phyloP scores from a whole-genome alignment of 1,140 invertebrate genomes.

The Saxidomus purpurata region DNA sequence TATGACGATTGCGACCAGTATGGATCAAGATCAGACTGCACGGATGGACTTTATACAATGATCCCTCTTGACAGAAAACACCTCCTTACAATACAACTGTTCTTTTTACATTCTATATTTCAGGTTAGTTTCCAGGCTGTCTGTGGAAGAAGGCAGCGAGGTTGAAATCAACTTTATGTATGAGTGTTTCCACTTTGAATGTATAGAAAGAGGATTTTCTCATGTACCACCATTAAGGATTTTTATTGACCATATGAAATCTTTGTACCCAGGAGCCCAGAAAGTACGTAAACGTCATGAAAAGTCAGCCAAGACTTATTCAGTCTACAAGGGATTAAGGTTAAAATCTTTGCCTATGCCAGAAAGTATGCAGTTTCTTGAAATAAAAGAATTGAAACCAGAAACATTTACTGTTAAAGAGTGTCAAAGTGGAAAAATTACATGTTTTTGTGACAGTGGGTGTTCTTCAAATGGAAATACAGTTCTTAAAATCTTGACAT shows the following conservation, averaged over 20 bases:
- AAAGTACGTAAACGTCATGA: no score
- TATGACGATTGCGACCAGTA: no score
- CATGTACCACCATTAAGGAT: neutral
- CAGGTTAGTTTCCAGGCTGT: constrained; percentile 26
- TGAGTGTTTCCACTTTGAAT: no score
- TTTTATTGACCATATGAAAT: constrained; percentile 23
- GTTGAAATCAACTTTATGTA: constrained; percentile 27
- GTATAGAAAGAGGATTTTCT: neutral
- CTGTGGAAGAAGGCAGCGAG: neutral
- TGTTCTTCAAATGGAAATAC: no score
- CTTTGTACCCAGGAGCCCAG: constrained; percentile 22
- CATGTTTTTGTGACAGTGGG: no score
- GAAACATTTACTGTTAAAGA: neutral
- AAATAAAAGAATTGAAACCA: neutral
- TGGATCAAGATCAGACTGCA: no score
- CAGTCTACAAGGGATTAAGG: neutral
- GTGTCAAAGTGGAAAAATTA: neutral
- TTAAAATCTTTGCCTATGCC: neutral
- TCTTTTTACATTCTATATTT: no score
- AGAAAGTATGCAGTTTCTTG: neutral
- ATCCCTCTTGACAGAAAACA: no score
- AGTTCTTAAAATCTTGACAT: no score
- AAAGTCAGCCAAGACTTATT: neutral
- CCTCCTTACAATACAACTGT: no score
- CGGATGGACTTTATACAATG: no score